These are phyloP conservation scores for Charadrius vociferus DNA, from an alignment of 2,113 vertebrate genomes.

Conservation along the genomic window DNA sequence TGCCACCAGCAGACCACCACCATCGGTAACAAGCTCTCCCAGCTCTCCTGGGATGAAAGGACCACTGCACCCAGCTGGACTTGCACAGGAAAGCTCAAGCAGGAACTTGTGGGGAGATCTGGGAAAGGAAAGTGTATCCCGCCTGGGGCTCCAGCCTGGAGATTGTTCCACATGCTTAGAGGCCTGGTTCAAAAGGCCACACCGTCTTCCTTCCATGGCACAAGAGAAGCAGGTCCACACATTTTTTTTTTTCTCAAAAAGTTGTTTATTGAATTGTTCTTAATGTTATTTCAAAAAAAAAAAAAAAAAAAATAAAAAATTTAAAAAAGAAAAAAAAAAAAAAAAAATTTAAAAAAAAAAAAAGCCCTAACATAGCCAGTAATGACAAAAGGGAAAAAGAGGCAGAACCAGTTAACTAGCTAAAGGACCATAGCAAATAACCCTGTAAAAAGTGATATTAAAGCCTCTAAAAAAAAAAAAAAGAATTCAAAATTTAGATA, in stretches of 20 bases:
- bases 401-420: neutral
- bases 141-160: neutral
- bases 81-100: neutral
- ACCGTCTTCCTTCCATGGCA: fast-evolving
- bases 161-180: fast-evolving
- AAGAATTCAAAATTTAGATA: constrained; percentile 74
- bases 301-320: too few species aligned
- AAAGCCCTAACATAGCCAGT: neutral
- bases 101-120: neutral
- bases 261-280: constrained; percentile 77
- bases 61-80: fast-evolving
- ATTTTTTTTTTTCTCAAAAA: constrained; percentile 71
- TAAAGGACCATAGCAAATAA: neutral
- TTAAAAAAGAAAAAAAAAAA: neutral
- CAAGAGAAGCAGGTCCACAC: neutral
- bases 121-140: neutral
- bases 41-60: neutral
- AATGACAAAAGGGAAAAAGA: neutral
- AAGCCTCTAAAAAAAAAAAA: constrained; percentile 59
- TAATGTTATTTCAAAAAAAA: constrained; percentile 67
- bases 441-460: neutral
- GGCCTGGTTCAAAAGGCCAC: neutral
- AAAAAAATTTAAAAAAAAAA: neutral
- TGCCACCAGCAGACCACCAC: neutral
- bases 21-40: neutral